phyloP scores from a whole-genome alignment of 2,888 invertebrate genomes.

The Drosophila kuntzei region DNA sequence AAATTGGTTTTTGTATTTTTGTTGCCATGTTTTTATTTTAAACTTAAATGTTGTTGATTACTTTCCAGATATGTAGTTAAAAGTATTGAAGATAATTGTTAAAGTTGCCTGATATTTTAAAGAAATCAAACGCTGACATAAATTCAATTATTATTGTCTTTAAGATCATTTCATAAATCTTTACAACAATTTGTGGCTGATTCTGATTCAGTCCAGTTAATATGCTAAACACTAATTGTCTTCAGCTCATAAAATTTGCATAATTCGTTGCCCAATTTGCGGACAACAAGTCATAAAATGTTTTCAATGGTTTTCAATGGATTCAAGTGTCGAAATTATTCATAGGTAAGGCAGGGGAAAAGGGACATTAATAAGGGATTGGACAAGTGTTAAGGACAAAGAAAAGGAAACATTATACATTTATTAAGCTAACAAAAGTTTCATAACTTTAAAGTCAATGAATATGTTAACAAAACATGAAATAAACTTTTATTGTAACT shows the following conservation, averaged over 20 bases:
- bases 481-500: conserved; percentile 9
- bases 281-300: conserved; percentile 8
- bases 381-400: conserved; percentile 1
- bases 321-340: conserved; percentile 13
- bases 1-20: too few species aligned
- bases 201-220: neutral
- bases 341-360: neutral
- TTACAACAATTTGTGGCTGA: conserved; percentile 6
- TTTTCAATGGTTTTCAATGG: conserved; percentile 5
- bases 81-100: neutral
- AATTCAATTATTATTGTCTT: neutral
- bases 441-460: conserved; percentile 10
- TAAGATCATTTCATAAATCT: neutral
- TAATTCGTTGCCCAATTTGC: conserved; percentile 12
- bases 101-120: neutral
- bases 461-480: conserved; percentile 6
- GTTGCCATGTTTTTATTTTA: too few species aligned
- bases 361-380: too few species aligned
- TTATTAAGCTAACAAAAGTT: conserved; percentile 17
- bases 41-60: too few species aligned
- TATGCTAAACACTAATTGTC: conserved; percentile 14
- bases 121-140: neutral
- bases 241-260: conserved; percentile 24
- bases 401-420: neutral
- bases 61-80: neutral